phyloP scores from a whole-genome alignment of 2,888 invertebrate genomes.

The Leptopilina drosophilae region DNA sequence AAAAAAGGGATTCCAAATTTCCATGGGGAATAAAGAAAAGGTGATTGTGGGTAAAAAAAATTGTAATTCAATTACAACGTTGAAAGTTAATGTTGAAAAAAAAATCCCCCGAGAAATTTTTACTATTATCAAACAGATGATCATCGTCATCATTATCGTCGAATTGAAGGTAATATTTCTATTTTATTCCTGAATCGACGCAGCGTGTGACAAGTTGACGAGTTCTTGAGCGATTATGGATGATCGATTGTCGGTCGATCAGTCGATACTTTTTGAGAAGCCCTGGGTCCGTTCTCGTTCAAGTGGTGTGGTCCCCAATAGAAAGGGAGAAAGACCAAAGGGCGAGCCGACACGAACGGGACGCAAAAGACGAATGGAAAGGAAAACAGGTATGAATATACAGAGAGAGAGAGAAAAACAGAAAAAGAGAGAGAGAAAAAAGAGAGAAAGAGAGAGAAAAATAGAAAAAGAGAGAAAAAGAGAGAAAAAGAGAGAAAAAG shows the following conservation, averaged over 20 bases:
- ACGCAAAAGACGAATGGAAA: conserved; percentile 45
- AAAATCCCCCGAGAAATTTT: not conserved
- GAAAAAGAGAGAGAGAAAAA: conserved; percentile 43
- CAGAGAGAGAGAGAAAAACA: conserved; percentile 36
- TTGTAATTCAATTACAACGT: not conserved
- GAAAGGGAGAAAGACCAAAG: conserved; percentile 47
- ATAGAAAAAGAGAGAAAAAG: conserved; percentile 49
- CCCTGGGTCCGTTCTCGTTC: conserved; percentile 43
- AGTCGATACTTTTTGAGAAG: conserved; percentile 45
- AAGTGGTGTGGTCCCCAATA: conserved; percentile 48
- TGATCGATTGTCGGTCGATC: conserved; percentile 43
- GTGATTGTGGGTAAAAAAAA: too few species aligned
- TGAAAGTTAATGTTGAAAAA: not conserved
- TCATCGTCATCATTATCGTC: not conserved
- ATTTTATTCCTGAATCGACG: conserved; percentile 24
- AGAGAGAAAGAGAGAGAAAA: conserved; percentile 45
- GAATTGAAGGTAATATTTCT: conserved; percentile 1
- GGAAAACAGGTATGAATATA: conserved; percentile 53
- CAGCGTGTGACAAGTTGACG: conserved; percentile 35
- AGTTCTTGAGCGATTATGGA: conserved; percentile 25
- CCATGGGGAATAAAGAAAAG: too few species aligned
- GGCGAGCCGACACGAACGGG: conserved; percentile 33
- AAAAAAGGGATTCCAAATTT: too few species aligned
- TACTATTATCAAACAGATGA: too few species aligned
- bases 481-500: conserved; percentile 44